Percentiles rank a stretch among this genome's conserved stretches.
phyloP scores from a whole-genome alignment of 2,797 vertebrate genomes.

The Hafferia zeledoni region DNA sequence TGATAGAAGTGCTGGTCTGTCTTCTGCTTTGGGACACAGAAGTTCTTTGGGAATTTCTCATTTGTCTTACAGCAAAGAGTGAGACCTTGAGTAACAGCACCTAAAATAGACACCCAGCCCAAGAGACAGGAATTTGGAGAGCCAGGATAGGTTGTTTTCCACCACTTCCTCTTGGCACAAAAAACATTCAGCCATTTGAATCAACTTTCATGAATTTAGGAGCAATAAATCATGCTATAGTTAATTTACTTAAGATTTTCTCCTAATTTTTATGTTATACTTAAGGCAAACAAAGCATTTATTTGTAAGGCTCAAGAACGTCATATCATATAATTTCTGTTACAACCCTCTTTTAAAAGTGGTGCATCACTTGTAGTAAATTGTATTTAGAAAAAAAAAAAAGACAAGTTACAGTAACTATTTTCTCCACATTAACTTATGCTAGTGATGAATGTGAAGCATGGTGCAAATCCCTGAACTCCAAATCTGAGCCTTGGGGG shows the following conservation, averaged over 20 bases:
- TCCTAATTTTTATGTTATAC: background rate
- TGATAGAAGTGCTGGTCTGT: background rate
- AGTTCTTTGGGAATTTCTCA: background rate
- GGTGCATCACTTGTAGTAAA: background rate
- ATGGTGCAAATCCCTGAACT: background rate
- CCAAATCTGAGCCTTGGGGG: background rate
- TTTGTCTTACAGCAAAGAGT: background rate
- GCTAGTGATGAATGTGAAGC: background rate
- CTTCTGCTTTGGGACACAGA: background rate
- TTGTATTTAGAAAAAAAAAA: background rate
- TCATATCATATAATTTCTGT: background rate
- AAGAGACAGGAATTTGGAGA: accelerated
- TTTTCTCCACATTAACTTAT: background rate
- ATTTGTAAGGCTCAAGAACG: background rate
- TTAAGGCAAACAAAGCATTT: background rate
- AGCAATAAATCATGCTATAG: background rate
- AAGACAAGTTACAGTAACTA: background rate
- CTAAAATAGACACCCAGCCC: background rate
- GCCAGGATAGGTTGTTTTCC: background rate
- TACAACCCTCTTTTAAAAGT: background rate
- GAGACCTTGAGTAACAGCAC: background rate
- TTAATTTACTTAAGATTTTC: background rate
- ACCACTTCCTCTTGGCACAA: background rate
- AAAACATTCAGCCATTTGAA: background rate
- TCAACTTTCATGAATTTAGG: background rate